phyloP scores from a whole-genome alignment of 2,888 invertebrate genomes.

The Pachymerium ferrugineum region DNA sequence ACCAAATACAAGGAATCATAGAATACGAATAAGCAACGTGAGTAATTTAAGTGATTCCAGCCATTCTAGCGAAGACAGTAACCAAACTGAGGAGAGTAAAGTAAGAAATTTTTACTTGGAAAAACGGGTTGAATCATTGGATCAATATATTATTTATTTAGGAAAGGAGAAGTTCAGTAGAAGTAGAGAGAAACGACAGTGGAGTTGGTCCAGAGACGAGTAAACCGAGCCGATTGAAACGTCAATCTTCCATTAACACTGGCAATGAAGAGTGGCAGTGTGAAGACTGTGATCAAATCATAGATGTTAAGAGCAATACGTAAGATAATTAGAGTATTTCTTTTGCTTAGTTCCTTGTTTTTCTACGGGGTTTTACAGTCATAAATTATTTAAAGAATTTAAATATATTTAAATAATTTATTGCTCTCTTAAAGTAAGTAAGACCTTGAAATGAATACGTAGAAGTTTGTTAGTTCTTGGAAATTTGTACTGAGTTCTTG shows the following conservation, averaged over 20 bases:
- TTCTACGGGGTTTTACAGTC: no score
- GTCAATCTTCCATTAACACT: conserved; percentile 43
- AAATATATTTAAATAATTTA: no score
- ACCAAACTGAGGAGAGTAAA: conserved; percentile 33
- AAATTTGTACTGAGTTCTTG: no score
- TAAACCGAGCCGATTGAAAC: conserved; percentile 62
- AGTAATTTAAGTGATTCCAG: conserved; percentile 75
- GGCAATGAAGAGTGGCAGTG: conserved; percentile 62
- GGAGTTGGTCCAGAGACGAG: conserved; percentile 89
- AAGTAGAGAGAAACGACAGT: conserved; percentile 85
- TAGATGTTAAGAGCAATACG: conserved; percentile 63
- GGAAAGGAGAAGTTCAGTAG: conserved; percentile 49
- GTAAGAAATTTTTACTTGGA: conserved; percentile 21
- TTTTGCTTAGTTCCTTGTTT: no score
- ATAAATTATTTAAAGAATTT: no score
- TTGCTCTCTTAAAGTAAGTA: no score
- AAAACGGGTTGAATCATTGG: not conserved
- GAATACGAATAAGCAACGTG: conserved; percentile 65
- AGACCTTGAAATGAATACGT: no score
- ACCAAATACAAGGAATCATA: conserved; percentile 49
- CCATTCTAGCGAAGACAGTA: conserved; percentile 71
- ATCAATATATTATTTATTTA: conserved; percentile 29
- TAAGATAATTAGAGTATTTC: not conserved
- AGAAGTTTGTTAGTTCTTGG: no score
- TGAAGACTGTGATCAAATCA: conserved; percentile 78